Conservation (phyloP, 2,797 vertebrate genomes). For the Pantherophis vulpinus region DNA sequence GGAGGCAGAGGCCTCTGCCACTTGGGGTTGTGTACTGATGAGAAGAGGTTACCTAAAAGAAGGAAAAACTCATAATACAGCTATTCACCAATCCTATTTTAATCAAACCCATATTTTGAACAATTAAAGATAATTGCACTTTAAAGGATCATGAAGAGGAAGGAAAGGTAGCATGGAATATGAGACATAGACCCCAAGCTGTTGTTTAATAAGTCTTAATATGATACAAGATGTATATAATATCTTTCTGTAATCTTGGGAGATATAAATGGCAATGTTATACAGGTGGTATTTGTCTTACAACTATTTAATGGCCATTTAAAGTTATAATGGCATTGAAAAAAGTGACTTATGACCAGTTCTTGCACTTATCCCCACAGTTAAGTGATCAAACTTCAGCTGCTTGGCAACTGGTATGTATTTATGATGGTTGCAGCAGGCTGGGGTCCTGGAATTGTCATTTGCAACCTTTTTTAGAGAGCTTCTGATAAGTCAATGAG, state of each 20-base stretch:
- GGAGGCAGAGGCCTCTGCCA: conserved; percentile 79
- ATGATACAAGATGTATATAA: neutral
- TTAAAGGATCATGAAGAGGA: neutral
- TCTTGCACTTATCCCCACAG: neutral
- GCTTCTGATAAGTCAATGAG: neutral
- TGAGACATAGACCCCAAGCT: neutral
- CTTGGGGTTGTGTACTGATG: conserved; percentile 74
- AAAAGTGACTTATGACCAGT: neutral
- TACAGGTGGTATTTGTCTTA: neutral
- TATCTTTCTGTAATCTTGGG: neutral
- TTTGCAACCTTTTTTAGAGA: neutral
- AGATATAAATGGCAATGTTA: neutral
- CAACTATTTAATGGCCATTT: neutral
- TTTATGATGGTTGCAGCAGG: neutral
- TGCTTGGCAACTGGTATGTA: neutral
- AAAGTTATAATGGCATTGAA: neutral
- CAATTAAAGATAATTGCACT: neutral
- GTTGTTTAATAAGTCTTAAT: neutral
- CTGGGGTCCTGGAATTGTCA: neutral
- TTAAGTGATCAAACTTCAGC: neutral
- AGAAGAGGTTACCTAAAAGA: conserved; percentile 77
- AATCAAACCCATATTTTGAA: neutral
- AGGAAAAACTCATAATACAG: neutral
- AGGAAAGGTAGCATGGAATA: neutral
- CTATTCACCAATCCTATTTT: neutral